Evolutionary conservation across 2,888 invertebrate species (phyloP).

Genomic region (Yponomeuta sedellus): DNA sequence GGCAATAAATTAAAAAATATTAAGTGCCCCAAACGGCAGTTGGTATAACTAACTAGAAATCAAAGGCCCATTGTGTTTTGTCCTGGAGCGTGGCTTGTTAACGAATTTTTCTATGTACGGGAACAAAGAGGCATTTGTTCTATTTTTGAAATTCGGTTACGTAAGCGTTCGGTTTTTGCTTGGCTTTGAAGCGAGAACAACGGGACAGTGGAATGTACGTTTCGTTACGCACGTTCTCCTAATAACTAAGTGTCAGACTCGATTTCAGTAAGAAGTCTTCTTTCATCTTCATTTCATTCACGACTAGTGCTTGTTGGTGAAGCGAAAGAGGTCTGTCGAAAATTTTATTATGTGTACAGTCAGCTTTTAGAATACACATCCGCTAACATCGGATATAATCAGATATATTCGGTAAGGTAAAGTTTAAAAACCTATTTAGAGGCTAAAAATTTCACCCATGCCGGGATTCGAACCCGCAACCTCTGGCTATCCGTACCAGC

Average conservation of each 20-base stretch:
- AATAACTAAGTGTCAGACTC: neutral
- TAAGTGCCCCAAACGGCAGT: neutral
- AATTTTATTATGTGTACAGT: no score
- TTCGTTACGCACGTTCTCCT: conserved; percentile 34
- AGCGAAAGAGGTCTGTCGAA: no score
- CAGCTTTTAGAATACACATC: no score
- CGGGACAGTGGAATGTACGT: conserved; percentile 37
- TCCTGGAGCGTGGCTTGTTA: conserved; percentile 27
- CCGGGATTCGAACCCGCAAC: no score
- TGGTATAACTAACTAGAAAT: conserved; percentile 16
- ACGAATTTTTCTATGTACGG: conserved; percentile 37
- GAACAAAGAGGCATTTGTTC: conserved; percentile 55
- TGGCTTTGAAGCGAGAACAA: conserved; percentile 37
- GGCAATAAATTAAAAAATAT: conserved; percentile 30
- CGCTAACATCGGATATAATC: no score
- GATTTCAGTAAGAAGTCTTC: neutral
- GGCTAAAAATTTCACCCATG: no score
- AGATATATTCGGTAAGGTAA: no score
- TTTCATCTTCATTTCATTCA: no score
- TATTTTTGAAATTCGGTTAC: conserved; percentile 61
- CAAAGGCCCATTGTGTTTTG: conserved; percentile 33
- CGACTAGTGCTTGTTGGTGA: no score
- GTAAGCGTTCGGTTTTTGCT: conserved; percentile 51
- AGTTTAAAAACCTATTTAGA: no score
- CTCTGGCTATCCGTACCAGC: no score